These are phyloP conservation scores for Grammomys surdaster DNA, from an alignment of 2,113 vertebrate species.

Conservation along the genomic window DNA sequence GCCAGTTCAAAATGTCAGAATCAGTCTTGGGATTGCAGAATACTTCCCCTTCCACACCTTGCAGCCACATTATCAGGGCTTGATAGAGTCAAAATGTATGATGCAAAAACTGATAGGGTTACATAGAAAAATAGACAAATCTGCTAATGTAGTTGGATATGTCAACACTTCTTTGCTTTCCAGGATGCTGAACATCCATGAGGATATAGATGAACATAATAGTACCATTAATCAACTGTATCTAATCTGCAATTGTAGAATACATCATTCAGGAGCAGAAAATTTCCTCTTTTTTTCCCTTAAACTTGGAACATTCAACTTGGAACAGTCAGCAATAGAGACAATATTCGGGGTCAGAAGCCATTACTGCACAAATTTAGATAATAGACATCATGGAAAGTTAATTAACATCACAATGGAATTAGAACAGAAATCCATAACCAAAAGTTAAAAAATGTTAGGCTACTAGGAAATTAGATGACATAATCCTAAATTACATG, in stretches of 20 bases:
- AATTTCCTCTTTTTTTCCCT: background rate
- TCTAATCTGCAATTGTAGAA: constrained; percentile 46
- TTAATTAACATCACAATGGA: background rate
- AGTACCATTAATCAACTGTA: background rate
- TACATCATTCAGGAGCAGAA: background rate
- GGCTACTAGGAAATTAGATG: background rate
- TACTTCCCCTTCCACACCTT: background rate
- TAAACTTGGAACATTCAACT: constrained; percentile 34
- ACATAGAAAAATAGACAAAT: constrained; percentile 23
- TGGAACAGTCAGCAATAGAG: background rate
- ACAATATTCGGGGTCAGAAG: background rate
- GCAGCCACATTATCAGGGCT: background rate
- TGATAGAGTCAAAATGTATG: background rate
- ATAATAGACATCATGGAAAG: background rate
- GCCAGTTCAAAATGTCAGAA: background rate
- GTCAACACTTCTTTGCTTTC: constrained; percentile 1
- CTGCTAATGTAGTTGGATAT: background rate
- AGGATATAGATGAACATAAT: constrained; percentile 2
- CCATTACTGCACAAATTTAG: constrained; percentile 7
- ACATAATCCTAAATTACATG: background rate
- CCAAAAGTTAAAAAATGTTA: constrained; percentile 19
- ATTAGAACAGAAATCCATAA: constrained; percentile 35
- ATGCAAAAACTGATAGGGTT: background rate
- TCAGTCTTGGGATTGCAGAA: background rate
- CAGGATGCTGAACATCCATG: background rate